Conservation (phyloP, 2,888 invertebrate species). For the Drosophila quinaria region DNA sequence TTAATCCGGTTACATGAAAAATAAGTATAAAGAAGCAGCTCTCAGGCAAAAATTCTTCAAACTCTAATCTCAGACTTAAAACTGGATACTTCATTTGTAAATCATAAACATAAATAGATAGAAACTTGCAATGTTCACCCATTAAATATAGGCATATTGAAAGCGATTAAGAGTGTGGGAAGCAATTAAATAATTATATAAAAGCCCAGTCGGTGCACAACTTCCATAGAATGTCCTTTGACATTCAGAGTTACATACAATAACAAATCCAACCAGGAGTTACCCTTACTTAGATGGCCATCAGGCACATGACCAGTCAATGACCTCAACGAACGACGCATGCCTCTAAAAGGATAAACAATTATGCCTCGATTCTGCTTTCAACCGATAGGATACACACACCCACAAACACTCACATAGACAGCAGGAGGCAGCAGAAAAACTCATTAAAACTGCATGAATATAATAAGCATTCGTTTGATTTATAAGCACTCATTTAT, state of each 20-base stretch:
- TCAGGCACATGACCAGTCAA: slow-evolving; percentile 47
- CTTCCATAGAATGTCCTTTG: background rate
- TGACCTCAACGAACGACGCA: slow-evolving; percentile 46
- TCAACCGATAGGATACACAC: slow-evolving; percentile 7
- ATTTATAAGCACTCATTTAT: slow-evolving; percentile 77
- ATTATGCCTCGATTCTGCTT: slow-evolving; percentile 58
- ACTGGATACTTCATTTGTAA: too few species aligned
- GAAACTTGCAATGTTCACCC: background rate
- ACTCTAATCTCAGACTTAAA: too few species aligned
- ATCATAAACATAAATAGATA: background rate
- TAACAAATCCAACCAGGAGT: slow-evolving; percentile 2
- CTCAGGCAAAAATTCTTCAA: too few species aligned
- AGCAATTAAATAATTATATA: slow-evolving; percentile 7
- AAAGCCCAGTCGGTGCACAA: slow-evolving; percentile 1
- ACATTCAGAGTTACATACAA: background rate
- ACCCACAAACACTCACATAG: slow-evolving; percentile 24
- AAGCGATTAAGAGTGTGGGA: background rate
- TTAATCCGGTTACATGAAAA: too few species aligned
- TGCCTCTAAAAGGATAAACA: slow-evolving; percentile 68
- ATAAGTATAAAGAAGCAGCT: too few species aligned
- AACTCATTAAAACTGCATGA: slow-evolving; percentile 82
- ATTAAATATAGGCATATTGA: background rate
- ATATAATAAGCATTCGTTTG: slow-evolving; percentile 78
- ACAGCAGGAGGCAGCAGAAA: slow-evolving; percentile 45
- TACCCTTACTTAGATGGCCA: slow-evolving; percentile 34